A percentile compares a stretch with the other conserved stretches of the same genome.
Conservation (phyloP, 2,888 invertebrate species). For the Dryomyza anilis region DNA sequence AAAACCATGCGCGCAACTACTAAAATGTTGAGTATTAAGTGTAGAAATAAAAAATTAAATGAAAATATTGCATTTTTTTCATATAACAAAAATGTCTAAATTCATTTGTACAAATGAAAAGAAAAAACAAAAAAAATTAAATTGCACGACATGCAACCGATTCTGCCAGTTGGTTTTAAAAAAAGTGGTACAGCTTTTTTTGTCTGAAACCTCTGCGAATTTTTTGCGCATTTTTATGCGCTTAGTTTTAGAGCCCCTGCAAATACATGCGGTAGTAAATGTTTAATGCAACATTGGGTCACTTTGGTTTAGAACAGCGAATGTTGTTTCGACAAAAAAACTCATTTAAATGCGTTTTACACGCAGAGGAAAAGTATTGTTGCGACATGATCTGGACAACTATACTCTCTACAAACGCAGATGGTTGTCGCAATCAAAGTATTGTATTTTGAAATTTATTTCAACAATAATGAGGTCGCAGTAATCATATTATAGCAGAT, state of each 20-base stretch:
- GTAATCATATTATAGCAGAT: too few relatives aligned
- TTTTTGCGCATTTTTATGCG: background rate
- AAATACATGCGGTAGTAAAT: background rate
- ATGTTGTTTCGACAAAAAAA: background rate
- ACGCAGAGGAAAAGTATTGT: too few relatives aligned
- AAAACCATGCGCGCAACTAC: background rate
- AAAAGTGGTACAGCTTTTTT: background rate
- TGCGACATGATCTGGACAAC: too few relatives aligned
- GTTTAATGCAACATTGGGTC: constrained; percentile 8
- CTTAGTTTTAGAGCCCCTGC: too few relatives aligned
- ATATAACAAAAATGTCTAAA: background rate
- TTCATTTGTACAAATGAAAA: background rate
- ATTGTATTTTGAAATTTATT: too few relatives aligned
- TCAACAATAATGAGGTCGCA: too few relatives aligned
- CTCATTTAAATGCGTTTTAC: too few relatives aligned
- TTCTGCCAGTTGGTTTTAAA: too few relatives aligned
- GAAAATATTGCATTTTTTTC: background rate
- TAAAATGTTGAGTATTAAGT: background rate
- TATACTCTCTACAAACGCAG: too few relatives aligned
- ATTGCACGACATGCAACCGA: too few relatives aligned
- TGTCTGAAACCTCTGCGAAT: too few relatives aligned
- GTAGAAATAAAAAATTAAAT: background rate
- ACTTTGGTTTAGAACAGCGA: background rate
- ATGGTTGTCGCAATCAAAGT: too few relatives aligned
- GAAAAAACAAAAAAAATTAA: background rate